Percentiles rank a stretch among this genome's conserved stretches.
These are phyloP conservation scores for Anthoscopus minutus DNA, from an alignment of 2,113 vertebrate species.

Conservation along the genomic window DNA sequence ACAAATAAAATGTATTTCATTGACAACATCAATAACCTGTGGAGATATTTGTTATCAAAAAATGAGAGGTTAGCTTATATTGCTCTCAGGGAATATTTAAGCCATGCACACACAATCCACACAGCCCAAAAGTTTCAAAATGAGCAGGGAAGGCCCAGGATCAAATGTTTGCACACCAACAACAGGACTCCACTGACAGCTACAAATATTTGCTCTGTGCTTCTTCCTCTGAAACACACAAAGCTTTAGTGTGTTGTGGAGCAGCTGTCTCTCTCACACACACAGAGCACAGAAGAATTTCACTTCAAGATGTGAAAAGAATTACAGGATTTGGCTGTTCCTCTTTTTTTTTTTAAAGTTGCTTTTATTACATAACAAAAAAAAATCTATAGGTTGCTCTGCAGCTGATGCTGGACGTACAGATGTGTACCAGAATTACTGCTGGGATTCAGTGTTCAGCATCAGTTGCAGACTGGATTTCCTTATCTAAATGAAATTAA, in stretches of 20 bases:
- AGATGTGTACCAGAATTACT: neutral
- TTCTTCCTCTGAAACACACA: neutral
- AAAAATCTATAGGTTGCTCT: neutral
- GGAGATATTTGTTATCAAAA: no score
- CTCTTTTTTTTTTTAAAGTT: neutral
- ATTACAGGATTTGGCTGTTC: constrained; percentile 1
- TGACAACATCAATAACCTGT: no score
- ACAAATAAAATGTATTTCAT: neutral
- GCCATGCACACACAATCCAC: neutral
- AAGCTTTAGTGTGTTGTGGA: neutral
- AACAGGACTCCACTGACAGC: neutral
- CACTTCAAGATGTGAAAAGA: neutral
- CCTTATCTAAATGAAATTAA: neutral
- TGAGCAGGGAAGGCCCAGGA: neutral
- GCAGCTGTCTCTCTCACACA: neutral
- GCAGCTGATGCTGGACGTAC: neutral
- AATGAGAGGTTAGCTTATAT: neutral
- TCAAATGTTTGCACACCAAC: neutral
- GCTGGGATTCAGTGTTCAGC: neutral
- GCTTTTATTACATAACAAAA: neutral
- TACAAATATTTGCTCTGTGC: neutral
- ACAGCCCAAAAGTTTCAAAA: neutral
- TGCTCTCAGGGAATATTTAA: neutral
- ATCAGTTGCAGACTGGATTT: neutral
- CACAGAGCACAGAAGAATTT: neutral